These are phyloP conservation scores for Elgonia sp. DNA, from an alignment of 2,888 invertebrate genomes.

Conservation along the genomic window DNA sequence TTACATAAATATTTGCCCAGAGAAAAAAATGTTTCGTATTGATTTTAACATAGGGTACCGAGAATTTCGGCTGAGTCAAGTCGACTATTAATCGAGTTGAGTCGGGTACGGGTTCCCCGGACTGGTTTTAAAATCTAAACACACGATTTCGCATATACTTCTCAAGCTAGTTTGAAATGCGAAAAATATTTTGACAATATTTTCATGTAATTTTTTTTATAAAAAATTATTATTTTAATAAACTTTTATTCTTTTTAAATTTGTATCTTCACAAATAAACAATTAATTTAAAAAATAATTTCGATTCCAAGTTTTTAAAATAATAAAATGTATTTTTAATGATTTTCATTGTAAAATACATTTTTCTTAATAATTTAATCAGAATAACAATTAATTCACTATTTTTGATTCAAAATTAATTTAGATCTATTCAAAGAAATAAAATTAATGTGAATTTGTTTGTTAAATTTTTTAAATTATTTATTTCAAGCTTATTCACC, in stretches of 20 bases:
- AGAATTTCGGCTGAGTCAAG: slow-evolving; percentile 56
- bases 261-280: too few species aligned
- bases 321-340: too few species aligned
- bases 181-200: background rate
- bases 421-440: too few species aligned
- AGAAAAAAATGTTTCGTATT: slow-evolving; percentile 28
- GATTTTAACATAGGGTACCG: slow-evolving; percentile 46
- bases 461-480: too few species aligned
- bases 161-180: slow-evolving; percentile 2
- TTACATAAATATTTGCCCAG: background rate
- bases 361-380: too few species aligned
- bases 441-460: too few species aligned
- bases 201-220: background rate
- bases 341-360: too few species aligned
- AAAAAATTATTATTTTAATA: background rate
- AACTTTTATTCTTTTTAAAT: background rate
- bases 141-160: slow-evolving; percentile 12
- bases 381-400: too few species aligned
- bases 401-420: too few species aligned
- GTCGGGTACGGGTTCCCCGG: slow-evolving; percentile 61
- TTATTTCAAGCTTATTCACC: too few species aligned
- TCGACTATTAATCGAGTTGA: slow-evolving; percentile 67
- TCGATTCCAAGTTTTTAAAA: too few species aligned
- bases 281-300: too few species aligned
- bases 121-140: slow-evolving; percentile 65